Evolutionary conservation across 2,113 vertebrate species (phyloP).

Genomic region (Xenopus borealis): DNA sequence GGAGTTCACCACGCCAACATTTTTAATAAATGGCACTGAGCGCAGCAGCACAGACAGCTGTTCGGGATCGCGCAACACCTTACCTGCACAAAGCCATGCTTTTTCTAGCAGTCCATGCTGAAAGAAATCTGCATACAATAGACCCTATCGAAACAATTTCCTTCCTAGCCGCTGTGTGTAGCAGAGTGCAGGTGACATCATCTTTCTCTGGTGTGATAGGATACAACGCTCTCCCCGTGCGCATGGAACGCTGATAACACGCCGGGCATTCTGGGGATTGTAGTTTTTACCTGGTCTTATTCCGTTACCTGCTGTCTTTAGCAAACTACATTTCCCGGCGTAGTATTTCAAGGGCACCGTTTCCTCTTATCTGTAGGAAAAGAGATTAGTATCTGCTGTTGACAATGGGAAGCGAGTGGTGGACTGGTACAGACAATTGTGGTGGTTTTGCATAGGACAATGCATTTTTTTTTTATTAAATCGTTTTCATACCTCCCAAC

Average conservation of each 20-base stretch:
- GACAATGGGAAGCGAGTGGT: slow-evolving; percentile 8
- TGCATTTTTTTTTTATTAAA: too few relatives aligned
- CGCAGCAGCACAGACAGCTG: not conserved
- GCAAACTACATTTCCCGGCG: slow-evolving; percentile 28
- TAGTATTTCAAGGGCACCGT: not conserved
- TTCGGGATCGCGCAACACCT: not conserved
- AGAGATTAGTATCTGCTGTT: not conserved
- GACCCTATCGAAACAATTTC: slow-evolving; percentile 62
- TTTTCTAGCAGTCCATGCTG: not conserved
- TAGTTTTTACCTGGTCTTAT: slow-evolving; percentile 23
- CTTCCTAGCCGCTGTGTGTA: slow-evolving; percentile 55
- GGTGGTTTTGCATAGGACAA: too few relatives aligned
- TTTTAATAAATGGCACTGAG: not conserved
- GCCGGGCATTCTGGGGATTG: slow-evolving; percentile 52
- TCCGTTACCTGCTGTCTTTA: not conserved
- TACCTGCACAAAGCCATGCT: slow-evolving; percentile 5
- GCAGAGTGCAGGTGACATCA: slow-evolving; percentile 74
- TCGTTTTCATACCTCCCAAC: too few relatives aligned
- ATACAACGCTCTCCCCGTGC: not conserved
- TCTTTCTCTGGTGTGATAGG: slow-evolving; percentile 55
- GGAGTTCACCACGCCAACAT: not conserved
- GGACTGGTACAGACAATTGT: too few relatives aligned
- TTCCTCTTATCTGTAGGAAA: slow-evolving; percentile 27
- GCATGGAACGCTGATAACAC: slow-evolving; percentile 26
- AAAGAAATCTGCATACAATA: slow-evolving; percentile 50